These are phyloP conservation scores for Hydropsyche tenuis DNA, from an alignment of 1,140 invertebrate species.

Conservation along the genomic window DNA sequence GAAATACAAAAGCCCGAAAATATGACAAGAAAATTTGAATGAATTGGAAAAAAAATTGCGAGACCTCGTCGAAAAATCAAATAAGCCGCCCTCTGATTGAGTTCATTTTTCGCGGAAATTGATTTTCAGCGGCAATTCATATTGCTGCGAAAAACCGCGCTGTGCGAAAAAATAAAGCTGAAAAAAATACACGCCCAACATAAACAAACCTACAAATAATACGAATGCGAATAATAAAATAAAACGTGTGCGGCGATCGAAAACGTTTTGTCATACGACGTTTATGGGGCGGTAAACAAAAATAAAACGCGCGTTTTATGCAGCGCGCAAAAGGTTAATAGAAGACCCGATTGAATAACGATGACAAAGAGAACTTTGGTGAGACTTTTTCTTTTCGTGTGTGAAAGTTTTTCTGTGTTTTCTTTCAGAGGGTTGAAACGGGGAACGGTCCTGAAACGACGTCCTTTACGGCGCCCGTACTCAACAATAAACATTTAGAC, in stretches of 20 bases:
- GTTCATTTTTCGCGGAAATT: not conserved
- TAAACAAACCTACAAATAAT: too few species aligned
- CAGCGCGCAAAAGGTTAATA: slow-evolving; percentile 28
- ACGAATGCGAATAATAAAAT: too few species aligned
- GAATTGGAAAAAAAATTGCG: too few species aligned
- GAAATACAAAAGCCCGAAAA: too few species aligned
- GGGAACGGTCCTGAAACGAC: slow-evolving; percentile 37
- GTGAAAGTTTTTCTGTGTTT: slow-evolving; percentile 41
- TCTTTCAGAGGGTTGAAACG: slow-evolving; percentile 27
- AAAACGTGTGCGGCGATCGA: too few species aligned
- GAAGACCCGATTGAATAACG: slow-evolving; percentile 27
- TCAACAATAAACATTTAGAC: slow-evolving; percentile 34
- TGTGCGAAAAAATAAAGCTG: not conserved
- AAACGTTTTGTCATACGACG: slow-evolving; percentile 22
- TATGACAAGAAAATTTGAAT: too few species aligned
- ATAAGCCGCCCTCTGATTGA: slow-evolving; percentile 3
- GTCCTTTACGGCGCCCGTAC: slow-evolving; percentile 35
- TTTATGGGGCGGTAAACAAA: slow-evolving; percentile 33
- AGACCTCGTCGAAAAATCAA: not conserved
- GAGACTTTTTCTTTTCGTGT: not conserved
- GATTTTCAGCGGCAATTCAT: not conserved
- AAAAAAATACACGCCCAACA: not conserved
- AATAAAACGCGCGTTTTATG: slow-evolving; percentile 18
- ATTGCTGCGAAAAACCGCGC: not conserved
- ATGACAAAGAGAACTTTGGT: not conserved